phyloP scores from a whole-genome alignment of 2,888 invertebrate genomes.

The Troilus luridus region DNA sequence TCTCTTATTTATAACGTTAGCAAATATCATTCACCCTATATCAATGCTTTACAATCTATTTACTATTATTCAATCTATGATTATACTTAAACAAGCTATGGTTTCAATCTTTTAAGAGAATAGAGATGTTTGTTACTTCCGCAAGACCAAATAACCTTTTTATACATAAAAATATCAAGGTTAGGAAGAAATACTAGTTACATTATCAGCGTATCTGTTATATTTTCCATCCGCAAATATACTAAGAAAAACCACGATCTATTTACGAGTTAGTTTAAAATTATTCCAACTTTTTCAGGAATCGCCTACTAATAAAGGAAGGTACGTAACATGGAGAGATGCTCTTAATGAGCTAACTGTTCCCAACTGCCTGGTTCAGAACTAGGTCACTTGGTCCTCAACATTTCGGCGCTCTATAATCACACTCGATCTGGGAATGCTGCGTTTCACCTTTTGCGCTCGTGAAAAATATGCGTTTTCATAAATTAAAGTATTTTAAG shows the following conservation, averaged over 20 bases:
- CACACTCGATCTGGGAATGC: neutral
- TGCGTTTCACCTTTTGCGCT: neutral
- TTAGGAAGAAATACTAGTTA: no score
- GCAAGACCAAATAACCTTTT: no score
- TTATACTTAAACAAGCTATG: no score
- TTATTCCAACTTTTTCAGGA: neutral
- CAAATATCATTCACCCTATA: no score
- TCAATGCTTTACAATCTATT: no score
- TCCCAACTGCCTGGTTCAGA: constrained; percentile 15
- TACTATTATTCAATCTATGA: no score
- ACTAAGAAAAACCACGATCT: neutral
- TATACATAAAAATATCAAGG: no score
- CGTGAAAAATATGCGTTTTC: neutral
- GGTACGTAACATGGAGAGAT: neutral
- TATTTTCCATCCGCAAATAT: neutral
- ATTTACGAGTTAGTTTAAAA: neutral
- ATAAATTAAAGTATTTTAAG: neutral
- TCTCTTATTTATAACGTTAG: no score
- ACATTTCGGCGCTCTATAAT: neutral
- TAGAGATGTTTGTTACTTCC: no score
- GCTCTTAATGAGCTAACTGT: constrained; percentile 1
- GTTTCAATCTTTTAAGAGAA: no score
- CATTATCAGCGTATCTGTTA: neutral
- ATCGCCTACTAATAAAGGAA: neutral
- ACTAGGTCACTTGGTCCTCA: neutral